Evolutionary conservation across 2,113 vertebrate species (phyloP), one percentile per base, ranked within the genome.

Genomic region (Bubo scandiacus): DNA sequence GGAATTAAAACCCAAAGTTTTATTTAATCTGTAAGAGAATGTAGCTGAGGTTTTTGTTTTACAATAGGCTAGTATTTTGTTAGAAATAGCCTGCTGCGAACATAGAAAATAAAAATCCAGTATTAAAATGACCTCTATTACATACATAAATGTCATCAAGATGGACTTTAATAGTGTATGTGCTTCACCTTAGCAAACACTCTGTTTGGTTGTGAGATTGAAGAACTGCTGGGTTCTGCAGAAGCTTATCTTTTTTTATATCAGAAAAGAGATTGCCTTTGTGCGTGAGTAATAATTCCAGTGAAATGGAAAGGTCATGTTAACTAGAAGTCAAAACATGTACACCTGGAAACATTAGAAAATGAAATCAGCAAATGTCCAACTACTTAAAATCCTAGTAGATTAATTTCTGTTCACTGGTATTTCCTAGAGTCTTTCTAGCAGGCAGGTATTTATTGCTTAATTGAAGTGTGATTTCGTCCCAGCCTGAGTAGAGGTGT

Each of bases 81-180:
- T 63, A 30, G 43, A 36, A 63, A 15, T 4, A 58, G 1, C 6
- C 27, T 36, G 14, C 32, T 38, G 9, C 9, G 42, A 63, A 10
- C 40, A 8, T 1, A 38, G 10, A 5, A 79, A 79, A 21, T 51
- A 36, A 51, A 79, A 42, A 22, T 38, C 20, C 23, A 16, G 2
- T 32, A 13, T 26, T 16, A 8, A 38, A 79, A 45, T 49, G 4
- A 17, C 36, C 11, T 34, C 45, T 23, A 0, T 29, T 11, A 12
- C 9, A 1, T 7, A 1, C 15, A 2, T 7, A 11, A 71, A 42
- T 9, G 21, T 9, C 63, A 27, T 9, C 58, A 9, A 12, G 49
- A 2, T 55, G 81, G 77, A 13, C 34, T 83, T n/a, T 4, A 21
- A 1, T 6, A 9, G 21, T 0, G 11, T 45, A 23, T 0, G 1